Evolutionary conservation across 1,140 invertebrate genomes (phyloP), one percentile per base, ranked within the genome.

Genomic region (Mylabris phalerata): DNA sequence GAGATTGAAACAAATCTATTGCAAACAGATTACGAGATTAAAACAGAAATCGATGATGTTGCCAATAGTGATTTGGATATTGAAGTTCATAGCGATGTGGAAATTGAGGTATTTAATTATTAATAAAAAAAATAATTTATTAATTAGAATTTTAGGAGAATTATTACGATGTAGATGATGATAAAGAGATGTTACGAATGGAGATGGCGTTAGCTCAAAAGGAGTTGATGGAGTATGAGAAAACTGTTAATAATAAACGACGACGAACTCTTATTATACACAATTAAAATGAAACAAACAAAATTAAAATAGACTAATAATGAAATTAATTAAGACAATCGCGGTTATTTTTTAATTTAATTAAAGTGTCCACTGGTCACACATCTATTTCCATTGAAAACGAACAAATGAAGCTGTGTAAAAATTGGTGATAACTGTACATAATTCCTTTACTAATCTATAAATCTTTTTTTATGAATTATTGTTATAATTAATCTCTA

Each of bases 1-100:
- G 71, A 70, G 45, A 57, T 85, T 64, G 81, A 80, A 48, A 74
- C 75, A 3, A 6, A 77, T 76, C 49, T 65, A 19, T 19, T 19
- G 77, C 47, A 61, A 69, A 49, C 65, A 62, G 48, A 57, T 59
- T 58, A 43, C 7, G 48, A 58, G 47, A 63, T 68, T 11, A 63
- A 66, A 49, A 46, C 64, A 25, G 61, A 64, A 46, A 54, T 58
- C 43, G 65, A 66, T 13, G 81, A 82, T 48, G 79, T 5, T 1
- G 32, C 4, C 7, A 32, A 77, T 3, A 70, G 55, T 1, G 80
- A 82, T 4, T 69, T 70, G 27, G 71, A 74, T 59, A 61, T 75
- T 62, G 72, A 75, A 67, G 74, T 75, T 66, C 68, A 57, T 66
- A 41, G 40, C 11, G 48, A 57, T 44, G 32, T 55, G 39, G 52